Base-by-base conservation (phyloP, 2,113 vertebrate species). In the Mirza zaza region DNA sequence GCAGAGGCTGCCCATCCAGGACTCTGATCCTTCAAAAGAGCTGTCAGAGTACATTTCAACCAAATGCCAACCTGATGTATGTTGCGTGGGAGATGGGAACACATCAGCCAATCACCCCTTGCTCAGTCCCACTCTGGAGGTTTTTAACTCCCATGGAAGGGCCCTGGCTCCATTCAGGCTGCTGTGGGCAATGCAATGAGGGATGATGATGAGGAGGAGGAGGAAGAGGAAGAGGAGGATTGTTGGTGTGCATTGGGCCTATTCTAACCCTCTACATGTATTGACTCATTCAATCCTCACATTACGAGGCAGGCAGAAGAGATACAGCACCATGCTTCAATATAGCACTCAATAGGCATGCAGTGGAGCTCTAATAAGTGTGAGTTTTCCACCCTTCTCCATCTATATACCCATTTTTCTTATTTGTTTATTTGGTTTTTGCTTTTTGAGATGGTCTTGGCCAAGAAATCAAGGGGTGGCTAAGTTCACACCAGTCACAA, bases 221-320 rank as follows among this genome's bases (percentile, higher is more conserved):
- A 34, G 3, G 20, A 2, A 5, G 36, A 55, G n/a, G n/a, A 36
- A 14, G 27, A 2, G 7, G 36, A 55, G 21, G n/a, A 36, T 27
- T 15, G 13, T 13, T 2, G 17, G 75, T 7, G 3, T 20, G 18
- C 5, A 4, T 27, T 0, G 8, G 3, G 5, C 2, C 42, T 5
- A 13, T 32, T 18, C n/a, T 14, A 13, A 9, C 42, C 48, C 39
- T 84, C 17, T 4, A 2, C 2, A 6, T 20, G 11, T 1, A 17
- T 8, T 5, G 6, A n/a, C 18, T 50, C 45, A 42, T 15, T 23
- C 4, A 20, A 2, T 25, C 8, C 52, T 76, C 68, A 8, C 8
- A 0, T 20, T 10, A 0, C 2, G 45, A 45, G 39, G 52, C 17
- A 13, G 52, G 29, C 21, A 3, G 8, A 5, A n/a, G 73, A 45